Percentiles rank a stretch among this genome's conserved stretches.
Conservation (phyloP, 2,113 vertebrate genomes). For the Acrocephalus kingi region DNA sequence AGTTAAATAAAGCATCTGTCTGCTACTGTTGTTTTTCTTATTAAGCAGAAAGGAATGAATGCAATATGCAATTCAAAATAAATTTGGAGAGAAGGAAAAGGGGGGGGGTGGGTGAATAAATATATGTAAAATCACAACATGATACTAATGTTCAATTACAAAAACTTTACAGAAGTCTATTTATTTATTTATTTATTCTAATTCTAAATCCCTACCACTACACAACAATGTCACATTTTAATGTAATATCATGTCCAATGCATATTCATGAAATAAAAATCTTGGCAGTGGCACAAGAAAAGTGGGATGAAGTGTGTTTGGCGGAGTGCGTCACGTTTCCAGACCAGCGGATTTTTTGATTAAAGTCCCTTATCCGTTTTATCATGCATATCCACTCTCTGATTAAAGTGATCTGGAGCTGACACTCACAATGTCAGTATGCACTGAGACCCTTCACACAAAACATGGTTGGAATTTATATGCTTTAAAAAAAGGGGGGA, state of each 20-base stretch:
- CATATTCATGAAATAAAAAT: slow-evolving; percentile 94
- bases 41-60: slow-evolving; percentile 29
- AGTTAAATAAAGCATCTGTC: slow-evolving; percentile 45
- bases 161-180: slow-evolving; percentile 65
- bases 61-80: slow-evolving; percentile 35
- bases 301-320: slow-evolving; percentile 93
- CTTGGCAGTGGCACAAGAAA: slow-evolving; percentile 87
- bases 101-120: slow-evolving; percentile 2
- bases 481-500: slow-evolving; percentile 59
- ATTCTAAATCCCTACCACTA: slow-evolving; percentile 75
- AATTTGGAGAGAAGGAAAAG: not conserved
- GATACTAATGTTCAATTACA: slow-evolving; percentile 62
- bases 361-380: slow-evolving; percentile 99
- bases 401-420: slow-evolving; percentile 99
- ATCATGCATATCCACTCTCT: slow-evolving; percentile 99
- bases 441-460: slow-evolving; percentile 86
- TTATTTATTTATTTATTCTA: slow-evolving; percentile 69
- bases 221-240: slow-evolving; percentile 90
- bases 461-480: slow-evolving; percentile 93
- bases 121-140: slow-evolving; percentile 32
- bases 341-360: slow-evolving; percentile 99
- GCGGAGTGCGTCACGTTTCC: slow-evolving; percentile 98
- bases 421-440: slow-evolving; percentile 99
- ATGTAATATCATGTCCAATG: slow-evolving; percentile 89
- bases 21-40: slow-evolving; percentile 36